These are phyloP conservation scores for Cyrtodaria siliqua DNA, from an alignment of 2,888 invertebrate genomes.

Conservation along the genomic window DNA sequence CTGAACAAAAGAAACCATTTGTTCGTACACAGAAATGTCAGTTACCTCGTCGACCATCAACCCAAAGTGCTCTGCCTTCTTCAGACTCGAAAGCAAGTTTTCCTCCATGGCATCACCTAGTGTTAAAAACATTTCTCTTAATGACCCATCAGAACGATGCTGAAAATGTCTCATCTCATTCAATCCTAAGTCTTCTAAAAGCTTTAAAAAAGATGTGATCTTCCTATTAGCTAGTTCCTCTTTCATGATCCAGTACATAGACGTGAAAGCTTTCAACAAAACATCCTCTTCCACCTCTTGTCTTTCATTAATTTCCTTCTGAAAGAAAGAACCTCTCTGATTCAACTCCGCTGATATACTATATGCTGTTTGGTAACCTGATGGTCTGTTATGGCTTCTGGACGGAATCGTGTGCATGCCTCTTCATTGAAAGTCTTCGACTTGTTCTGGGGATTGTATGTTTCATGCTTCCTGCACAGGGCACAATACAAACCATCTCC, in stretches of 20 bases:
- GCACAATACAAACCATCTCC: constrained; percentile 26
- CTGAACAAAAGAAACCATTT: constrained; percentile 31
- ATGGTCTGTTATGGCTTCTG: constrained; percentile 23
- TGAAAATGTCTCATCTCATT: constrained; percentile 20
- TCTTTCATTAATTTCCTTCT: constrained; percentile 14
- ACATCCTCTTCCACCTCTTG: constrained; percentile 11
- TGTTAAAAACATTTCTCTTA: constrained; percentile 25
- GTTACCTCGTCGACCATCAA: constrained; percentile 20
- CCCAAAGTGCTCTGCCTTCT: constrained; percentile 18
- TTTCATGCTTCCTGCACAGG: constrained; percentile 24
- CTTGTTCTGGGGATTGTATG: constrained; percentile 27
- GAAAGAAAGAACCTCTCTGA: constrained; percentile 25
- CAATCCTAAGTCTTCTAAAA: constrained; percentile 17
- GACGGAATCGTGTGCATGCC: constrained; percentile 14
- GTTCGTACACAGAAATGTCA: constrained; percentile 22
- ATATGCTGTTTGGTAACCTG: constrained; percentile 17
- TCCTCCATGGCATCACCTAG: constrained; percentile 24
- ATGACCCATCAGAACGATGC: constrained; percentile 2
- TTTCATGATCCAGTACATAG: constrained; percentile 20
- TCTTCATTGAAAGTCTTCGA: constrained; percentile 28
- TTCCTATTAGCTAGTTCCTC: constrained; percentile 31
- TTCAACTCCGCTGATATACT: constrained; percentile 11
- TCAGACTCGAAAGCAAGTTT: constrained; percentile 3
- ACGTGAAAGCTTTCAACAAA: constrained; percentile 14
- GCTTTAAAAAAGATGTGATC: background rate